Evolutionary conservation across 2,797 vertebrate species (phyloP), one percentile per base, ranked within the genome.

Genomic region (Sciurus carolinensis): DNA sequence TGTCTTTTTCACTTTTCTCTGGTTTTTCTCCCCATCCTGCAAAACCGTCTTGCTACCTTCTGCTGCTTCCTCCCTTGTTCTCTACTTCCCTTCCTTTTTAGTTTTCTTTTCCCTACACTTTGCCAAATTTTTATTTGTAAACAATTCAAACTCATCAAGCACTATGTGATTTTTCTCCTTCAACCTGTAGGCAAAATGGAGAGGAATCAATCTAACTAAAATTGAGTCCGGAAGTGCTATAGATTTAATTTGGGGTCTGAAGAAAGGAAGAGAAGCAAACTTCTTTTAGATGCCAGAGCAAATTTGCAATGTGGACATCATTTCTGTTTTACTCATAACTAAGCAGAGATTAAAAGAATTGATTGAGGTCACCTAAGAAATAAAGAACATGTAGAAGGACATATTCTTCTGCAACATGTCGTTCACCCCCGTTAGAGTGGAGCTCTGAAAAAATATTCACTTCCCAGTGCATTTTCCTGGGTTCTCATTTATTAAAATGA

Each of bases 401-500:
- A 18, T 26, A 24, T 64, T 87, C 13, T 76, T 86, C 47, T 67
- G 20, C 9, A 33, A 11, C 26, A 8, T 69, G 33, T 6, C 90
- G 26, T 36, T 84, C 30, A 20, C 36, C 36, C 5, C 33, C 67
- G 84, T 71, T 30, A 82, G 52, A 76, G 54, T 44, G 39, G 50
- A 59, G 24, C 28, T 6, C 8, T 33, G 71, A 44, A 66, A 76
- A 86, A 76, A 67, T 84, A 47, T 36, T 18, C 20, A 18, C 22
- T 93, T 80, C 83, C 87, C 69, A 92, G 88, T 97, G 12, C 22
- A 28, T 94, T 93, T 95, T 95, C 62, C 76, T 87, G 33, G 44
- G 22, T n/a, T 93, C 73, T 87, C 90, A 90, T 96, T 95, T 95
- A 88, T 94, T 87, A 94, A 97, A 93, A 86, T 90, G 89, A 97